Evolutionary conservation across 2,113 vertebrate genomes (phyloP), one percentile per base, ranked within the genome.

Genomic region (Nothobranchius furzeri): DNA sequence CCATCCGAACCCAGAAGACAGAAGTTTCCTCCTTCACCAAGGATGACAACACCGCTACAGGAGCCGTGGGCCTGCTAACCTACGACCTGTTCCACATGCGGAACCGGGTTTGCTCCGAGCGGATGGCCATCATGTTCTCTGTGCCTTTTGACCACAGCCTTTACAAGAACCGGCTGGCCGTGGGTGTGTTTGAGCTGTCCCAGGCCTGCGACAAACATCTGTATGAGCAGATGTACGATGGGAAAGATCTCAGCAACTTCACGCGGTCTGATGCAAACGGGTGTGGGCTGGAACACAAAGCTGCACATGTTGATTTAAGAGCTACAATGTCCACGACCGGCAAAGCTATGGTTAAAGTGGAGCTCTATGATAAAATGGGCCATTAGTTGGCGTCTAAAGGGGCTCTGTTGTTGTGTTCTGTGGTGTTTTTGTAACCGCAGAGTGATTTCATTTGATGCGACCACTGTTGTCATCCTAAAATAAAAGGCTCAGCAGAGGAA

Each of bases 1-100:
- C 88, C 0, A 1, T 92, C 10, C 85, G 82, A 1, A 46, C 61
- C 60, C 1, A 1, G 52, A 81, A 9, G 53, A 84, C 73, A 0
- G 89, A 92, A 64, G 87, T 91, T 64, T 93, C 90, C 75, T 87
- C 90, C 58, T 93, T 93, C 85, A 86, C 67, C 58, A 92, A 92
- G 70, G 84, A 91, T 9, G 88, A 87, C 67, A 57, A 90, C 85
- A 91, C 80, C 0, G 84, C 77, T 76, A 89, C 82, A 0, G 91
- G 91, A 9, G 69, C 84, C 0, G 84, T 91, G 6, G 91, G 92
- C 60, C 20, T 92, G 55, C 69, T 93, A 56, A 92, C 91, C 84
- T 93, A 92, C 4, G 91, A 92, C 86, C 66, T 93, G 46, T 88
- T 89, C 82, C 75, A 91, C 14, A 87, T 82, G 85, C 73, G 77